Evolutionary conservation across 2,113 vertebrate genomes (phyloP).

Genomic region (Dermatemys mawii): DNA sequence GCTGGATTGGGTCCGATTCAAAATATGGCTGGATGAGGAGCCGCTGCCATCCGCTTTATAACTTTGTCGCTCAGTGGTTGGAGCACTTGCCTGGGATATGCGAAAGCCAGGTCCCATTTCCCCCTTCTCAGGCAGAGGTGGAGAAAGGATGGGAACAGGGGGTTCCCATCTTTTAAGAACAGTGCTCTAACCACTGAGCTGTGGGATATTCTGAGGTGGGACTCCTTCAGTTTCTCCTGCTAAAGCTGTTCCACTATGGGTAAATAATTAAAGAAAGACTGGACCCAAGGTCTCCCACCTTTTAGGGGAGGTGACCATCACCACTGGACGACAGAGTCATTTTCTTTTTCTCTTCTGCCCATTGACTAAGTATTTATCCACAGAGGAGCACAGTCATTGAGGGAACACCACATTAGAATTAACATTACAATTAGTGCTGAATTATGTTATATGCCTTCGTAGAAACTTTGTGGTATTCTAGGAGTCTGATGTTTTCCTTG

Average conservation of each 20-base stretch:
- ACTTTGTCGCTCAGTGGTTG: background rate
- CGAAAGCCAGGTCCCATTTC: background rate
- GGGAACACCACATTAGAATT: background rate
- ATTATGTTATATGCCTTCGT: background rate
- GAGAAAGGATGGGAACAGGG: too few species aligned
- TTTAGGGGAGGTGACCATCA: background rate
- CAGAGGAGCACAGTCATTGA: background rate
- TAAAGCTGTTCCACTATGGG: background rate
- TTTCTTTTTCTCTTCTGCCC: background rate
- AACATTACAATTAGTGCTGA: background rate
- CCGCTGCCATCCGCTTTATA: background rate
- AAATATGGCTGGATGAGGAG: background rate
- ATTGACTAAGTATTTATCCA: background rate
- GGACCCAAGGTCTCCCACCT: background rate
- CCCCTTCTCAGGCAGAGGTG: background rate
- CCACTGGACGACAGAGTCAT: background rate
- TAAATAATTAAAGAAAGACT: background rate
- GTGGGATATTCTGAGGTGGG: background rate
- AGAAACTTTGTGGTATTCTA: background rate
- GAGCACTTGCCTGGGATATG: background rate
- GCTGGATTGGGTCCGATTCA: background rate
- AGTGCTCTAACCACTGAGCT: background rate
- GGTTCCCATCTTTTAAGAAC: too few species aligned
- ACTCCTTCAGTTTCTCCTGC: background rate
- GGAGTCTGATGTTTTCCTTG: background rate